Percentiles rank a stretch among this genome's conserved stretches.
These are phyloP conservation scores for Eulacestoma nigropectus DNA, from an alignment of 2,113 vertebrate genomes.

Conservation along the genomic window DNA sequence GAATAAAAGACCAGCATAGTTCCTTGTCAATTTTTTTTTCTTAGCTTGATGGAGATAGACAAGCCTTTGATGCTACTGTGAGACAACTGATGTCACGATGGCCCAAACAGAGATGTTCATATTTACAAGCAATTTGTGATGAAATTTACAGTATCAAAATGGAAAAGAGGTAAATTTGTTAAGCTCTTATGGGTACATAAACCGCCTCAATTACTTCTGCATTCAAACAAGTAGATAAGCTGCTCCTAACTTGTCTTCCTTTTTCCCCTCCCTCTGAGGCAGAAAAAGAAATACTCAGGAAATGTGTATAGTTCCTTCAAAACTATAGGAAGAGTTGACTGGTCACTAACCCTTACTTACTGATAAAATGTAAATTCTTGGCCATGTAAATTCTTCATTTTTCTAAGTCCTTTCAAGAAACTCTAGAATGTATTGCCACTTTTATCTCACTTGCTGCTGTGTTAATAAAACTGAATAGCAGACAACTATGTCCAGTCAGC, in stretches of 20 bases:
- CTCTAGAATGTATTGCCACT: background rate
- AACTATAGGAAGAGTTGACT: background rate
- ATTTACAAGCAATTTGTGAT: constrained; percentile 91
- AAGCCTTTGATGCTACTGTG: constrained; percentile 88
- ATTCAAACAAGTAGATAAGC: background rate
- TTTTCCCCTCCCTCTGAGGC: background rate
- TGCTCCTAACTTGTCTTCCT: background rate
- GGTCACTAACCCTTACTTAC: background rate
- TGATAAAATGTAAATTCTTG: background rate
- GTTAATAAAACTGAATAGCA: background rate
- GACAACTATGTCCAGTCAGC: background rate
- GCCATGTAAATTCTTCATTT: background rate
- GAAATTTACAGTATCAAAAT: constrained; percentile 93
- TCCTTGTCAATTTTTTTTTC: background rate
- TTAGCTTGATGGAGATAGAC: constrained; percentile 85
- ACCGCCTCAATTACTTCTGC: background rate
- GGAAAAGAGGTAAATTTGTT: constrained; percentile 79
- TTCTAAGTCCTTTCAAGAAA: background rate
- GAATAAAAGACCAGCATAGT: background rate
- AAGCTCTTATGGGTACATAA: background rate
- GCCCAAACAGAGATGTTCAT: constrained; percentile 85
- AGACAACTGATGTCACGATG: constrained; percentile 86
- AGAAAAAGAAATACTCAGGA: background rate
- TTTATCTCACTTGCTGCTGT: background rate
- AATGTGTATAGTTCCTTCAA: background rate